Percentiles rank a stretch among this genome's conserved stretches.
Conservation (phyloP, 1,140 invertebrate species). For the Phymorhynchus buccinoides region DNA sequence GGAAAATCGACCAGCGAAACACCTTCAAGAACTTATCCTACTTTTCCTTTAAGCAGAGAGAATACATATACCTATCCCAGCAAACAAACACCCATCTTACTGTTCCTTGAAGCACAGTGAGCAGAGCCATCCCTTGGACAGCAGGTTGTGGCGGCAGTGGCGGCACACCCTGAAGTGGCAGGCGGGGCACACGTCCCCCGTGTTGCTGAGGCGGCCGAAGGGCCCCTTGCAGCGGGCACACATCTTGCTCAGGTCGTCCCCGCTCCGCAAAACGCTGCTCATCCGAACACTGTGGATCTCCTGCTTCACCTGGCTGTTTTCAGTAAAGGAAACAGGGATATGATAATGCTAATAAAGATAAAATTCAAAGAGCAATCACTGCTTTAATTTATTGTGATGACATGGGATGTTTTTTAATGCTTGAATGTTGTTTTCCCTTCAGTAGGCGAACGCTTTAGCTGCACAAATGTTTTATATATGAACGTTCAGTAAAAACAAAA, state of each 20-base stretch:
- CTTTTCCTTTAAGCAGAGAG: no score
- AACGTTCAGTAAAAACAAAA: no score
- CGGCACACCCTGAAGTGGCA: conserved; percentile 59
- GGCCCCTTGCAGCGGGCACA: conserved; percentile 57
- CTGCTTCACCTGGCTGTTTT: conserved; percentile 50
- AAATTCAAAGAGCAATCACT: no score
- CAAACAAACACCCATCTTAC: conserved; percentile 37
- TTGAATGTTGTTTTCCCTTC: no score
- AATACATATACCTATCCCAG: no score
- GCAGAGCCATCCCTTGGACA: conserved; percentile 52
- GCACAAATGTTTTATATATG: no score
- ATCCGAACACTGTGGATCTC: conserved; percentile 55
- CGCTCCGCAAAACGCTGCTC: conserved; percentile 52
- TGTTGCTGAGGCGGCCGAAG: conserved; percentile 59
- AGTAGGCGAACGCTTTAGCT: no score
- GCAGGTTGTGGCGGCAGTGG: conserved; percentile 50
- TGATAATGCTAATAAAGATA: no score
- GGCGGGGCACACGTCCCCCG: conserved; percentile 57
- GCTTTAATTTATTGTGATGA: no score
- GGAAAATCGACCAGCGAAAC: not conserved
- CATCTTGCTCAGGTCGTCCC: conserved; percentile 58
- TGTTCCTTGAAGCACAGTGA: conserved; percentile 56
- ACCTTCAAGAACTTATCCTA: no score
- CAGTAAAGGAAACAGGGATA: not conserved
- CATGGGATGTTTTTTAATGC: no score